These are phyloP conservation scores for Rhopilema esculentum DNA, from an alignment of 30 jellyfish, hydroid and myxozoan genomes.

Conservation along the genomic window DNA sequence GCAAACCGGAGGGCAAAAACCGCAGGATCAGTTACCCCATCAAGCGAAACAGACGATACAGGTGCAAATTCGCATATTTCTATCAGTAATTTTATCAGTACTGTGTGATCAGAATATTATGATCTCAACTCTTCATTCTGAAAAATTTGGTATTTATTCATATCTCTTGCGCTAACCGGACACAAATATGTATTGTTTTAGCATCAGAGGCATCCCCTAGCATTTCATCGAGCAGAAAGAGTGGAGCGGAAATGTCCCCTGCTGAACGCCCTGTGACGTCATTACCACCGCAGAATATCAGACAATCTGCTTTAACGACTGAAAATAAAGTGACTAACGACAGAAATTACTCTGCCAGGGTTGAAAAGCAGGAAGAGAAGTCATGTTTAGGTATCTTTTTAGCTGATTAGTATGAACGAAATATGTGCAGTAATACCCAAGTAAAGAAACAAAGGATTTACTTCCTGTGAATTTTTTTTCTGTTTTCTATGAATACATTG, in stretches of 20 bases:
- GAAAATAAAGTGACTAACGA: constrained; percentile 25
- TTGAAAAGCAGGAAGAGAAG: constrained; percentile 6
- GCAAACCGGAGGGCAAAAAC: constrained; percentile 6
- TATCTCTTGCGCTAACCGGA: no score
- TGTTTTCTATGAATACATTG: no score
- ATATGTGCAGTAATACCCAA: neutral
- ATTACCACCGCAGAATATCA: constrained; percentile 52
- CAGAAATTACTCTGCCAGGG: constrained; percentile 56
- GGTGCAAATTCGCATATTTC: constrained; percentile 42
- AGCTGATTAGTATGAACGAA: neutral
- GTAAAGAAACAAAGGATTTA: no score
- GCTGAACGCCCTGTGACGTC: constrained; percentile 18
- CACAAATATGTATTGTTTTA: neutral
- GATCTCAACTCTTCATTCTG: no score
- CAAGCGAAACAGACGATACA: constrained; percentile 67
- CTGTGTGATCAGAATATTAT: no score
- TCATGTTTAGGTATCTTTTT: neutral
- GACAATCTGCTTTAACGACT: constrained; percentile 59
- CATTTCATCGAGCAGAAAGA: constrained; percentile 11
- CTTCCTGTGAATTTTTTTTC: no score
- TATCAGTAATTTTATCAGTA: no score
- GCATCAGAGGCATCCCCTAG: constrained; percentile 63
- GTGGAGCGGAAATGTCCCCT: neutral
- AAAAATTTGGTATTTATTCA: no score
- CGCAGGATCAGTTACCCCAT: constrained; percentile 55